phyloP scores from a whole-genome alignment of 1,140 invertebrate species.

The Helicorthomorpha holstii region DNA sequence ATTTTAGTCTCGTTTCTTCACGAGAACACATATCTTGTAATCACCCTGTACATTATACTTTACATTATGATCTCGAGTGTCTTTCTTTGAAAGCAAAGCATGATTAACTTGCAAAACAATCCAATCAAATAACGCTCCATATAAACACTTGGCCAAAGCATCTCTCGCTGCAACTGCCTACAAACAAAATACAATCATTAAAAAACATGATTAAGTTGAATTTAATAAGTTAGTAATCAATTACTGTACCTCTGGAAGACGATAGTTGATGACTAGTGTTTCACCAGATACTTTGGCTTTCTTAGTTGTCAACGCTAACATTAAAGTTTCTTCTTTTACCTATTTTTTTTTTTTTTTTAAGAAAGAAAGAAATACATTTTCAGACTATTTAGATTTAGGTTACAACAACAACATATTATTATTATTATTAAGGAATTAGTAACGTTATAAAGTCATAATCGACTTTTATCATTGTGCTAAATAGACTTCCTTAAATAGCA shows the following conservation, averaged over 20 bases:
- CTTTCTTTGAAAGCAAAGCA: conserved; percentile 64
- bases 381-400: background rate
- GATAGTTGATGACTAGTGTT: conserved; percentile 79
- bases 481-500: no score
- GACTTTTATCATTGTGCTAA: no score
- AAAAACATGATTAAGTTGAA: no score
- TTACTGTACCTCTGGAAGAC: conserved; percentile 39
- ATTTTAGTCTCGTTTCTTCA: background rate
- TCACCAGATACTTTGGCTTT: conserved; percentile 69
- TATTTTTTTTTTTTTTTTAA: no score
- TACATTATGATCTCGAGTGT: conserved; percentile 52
- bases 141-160: conserved; percentile 93
- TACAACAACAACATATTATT: background rate
- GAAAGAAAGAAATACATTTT: background rate
- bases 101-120: conserved; percentile 85
- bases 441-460: no score
- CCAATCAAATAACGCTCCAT: conserved; percentile 93
- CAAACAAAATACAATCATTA: no score
- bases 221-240: background rate
- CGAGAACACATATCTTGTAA: background rate
- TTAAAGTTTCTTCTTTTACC: conserved; percentile 67
- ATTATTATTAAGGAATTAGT: no score
- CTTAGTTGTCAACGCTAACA: conserved; percentile 73
- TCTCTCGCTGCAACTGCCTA: conserved; percentile 80
- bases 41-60: no score